Base-by-base conservation (phyloP, 2,888 invertebrate species). In the Calliopum simillimum region DNA sequence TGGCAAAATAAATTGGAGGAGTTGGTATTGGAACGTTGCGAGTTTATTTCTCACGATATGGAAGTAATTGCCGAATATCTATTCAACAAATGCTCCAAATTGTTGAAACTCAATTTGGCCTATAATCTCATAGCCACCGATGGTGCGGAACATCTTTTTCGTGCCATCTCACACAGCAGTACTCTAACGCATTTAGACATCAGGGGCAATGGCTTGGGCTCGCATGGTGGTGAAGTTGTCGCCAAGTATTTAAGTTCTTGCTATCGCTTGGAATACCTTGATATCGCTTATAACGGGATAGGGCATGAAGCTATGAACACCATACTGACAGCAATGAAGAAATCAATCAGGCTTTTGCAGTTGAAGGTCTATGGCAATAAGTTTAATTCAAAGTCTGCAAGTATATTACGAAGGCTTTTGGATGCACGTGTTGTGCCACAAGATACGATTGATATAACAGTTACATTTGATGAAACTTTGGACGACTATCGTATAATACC, bases 141-240 rank as follows among this genome's bases (percentile, higher is more conserved):
- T 68, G 86, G 86, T 4, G 75, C 77, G 0, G n/a, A 77, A 14
- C 72, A 74, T 3, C 71, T 86, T 0, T 77, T 86, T 47, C 78
- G 76, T 2, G 81, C 79, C 3, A 78, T 82, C 4, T 68, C 74
- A 0, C 46, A 43, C 0, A 78, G 79, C 4, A 76, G 74, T 1
- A 73, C 59, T 0, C 62, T 86, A 16, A 75, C 79, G 3, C 67
- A 76, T 16, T 75, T 86, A 4, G 79, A 85, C 61, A 74, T 86
- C 3, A 79, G 80, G 11, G 67, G 78, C 47, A 85, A 85, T 55
- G 61, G 75, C 4, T 73, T 86, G 65, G 82, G 84, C 0, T 69
- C 75, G 0, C 79, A 80, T 69, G 86, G 86, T 23, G 86, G 84
- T 14, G 77, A 80, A n/a, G 75, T 80, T 58, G 75, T 86, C 23